phyloP scores from a whole-genome alignment of 2,888 invertebrate genomes.

The Noctua comes region DNA sequence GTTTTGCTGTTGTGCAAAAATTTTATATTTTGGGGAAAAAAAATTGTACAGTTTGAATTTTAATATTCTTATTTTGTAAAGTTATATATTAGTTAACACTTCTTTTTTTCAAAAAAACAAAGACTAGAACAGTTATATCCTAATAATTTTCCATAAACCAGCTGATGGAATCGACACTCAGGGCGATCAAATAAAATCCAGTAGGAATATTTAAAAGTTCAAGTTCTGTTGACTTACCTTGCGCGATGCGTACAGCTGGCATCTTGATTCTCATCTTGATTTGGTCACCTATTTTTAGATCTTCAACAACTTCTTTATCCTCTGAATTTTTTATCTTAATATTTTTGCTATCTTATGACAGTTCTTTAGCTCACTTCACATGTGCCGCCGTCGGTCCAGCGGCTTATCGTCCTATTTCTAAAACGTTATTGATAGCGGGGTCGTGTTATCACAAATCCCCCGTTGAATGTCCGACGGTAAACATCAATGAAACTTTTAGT shows the following conservation, averaged over 20 bases:
- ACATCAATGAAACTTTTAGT: conserved; percentile 76
- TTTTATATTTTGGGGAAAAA: neutral
- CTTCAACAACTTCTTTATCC: conserved; percentile 86
- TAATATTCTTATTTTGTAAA: neutral
- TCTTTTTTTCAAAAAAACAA: neutral
- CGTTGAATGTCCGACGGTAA: conserved; percentile 84
- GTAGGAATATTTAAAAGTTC: conserved; percentile 17
- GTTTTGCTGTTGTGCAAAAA: neutral
- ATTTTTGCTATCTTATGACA: conserved; percentile 81
- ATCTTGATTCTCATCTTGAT: conserved; percentile 99
- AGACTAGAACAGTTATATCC: too few relatives aligned
- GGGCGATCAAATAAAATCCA: conserved; percentile 2
- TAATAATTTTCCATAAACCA: neutral
- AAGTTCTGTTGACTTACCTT: conserved; percentile 92
- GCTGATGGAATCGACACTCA: neutral
- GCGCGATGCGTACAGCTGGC: conserved; percentile 99
- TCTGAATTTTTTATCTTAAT: conserved; percentile 83
- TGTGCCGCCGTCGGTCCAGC: conserved; percentile 88
- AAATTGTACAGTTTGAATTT: neutral
- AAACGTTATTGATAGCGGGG: conserved; percentile 84
- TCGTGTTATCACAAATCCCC: conserved; percentile 81
- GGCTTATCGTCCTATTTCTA: conserved; percentile 84
- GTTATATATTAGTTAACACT: neutral
- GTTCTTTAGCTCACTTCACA: conserved; percentile 87
- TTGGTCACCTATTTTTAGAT: conserved; percentile 90